Evolutionary conservation across 1,140 invertebrate genomes (phyloP).

Genomic region (Drosophila gunungcola): DNA sequence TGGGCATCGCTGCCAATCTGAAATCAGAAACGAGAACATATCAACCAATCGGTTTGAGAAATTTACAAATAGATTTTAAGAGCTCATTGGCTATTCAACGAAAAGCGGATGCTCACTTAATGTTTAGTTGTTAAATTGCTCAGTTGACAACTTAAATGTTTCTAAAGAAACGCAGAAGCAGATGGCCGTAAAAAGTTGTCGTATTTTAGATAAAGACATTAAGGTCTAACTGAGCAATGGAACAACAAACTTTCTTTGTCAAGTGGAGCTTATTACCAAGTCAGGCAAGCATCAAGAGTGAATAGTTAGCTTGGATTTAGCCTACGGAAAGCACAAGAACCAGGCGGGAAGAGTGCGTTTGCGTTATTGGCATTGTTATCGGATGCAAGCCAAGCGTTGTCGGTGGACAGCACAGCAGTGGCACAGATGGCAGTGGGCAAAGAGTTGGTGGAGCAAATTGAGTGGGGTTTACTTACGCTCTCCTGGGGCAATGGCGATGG

Average conservation of each 20-base stretch:
- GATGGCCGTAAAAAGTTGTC: too few species aligned
- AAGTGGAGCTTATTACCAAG: slow-evolving; percentile 1
- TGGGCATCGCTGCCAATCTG: slow-evolving; percentile 83
- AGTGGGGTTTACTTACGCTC: slow-evolving; percentile 72
- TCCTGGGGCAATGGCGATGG: slow-evolving; percentile 78
- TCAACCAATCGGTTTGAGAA: not conserved
- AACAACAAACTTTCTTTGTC: not conserved
- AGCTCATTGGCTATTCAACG: not conserved
- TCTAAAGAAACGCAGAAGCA: too few species aligned
- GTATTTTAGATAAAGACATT: not conserved
- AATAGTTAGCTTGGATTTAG: slow-evolving; percentile 19
- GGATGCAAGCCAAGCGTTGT: slow-evolving; percentile 45
- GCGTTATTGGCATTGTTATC: slow-evolving; percentile 46
- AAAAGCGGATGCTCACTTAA: not conserved
- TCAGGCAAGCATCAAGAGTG: slow-evolving; percentile 16
- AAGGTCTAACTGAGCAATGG: slow-evolving; percentile 4
- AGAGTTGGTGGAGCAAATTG: slow-evolving; percentile 25
- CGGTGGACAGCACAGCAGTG: slow-evolving; percentile 16
- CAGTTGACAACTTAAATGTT: not conserved
- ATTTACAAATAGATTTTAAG: not conserved
- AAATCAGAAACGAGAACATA: slow-evolving; percentile 12
- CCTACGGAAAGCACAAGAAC: slow-evolving; percentile 9
- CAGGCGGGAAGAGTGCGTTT: slow-evolving; percentile 24
- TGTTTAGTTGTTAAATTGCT: slow-evolving; percentile 1
- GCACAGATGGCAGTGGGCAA: slow-evolving; percentile 13